Conservation (phyloP, 2,113 vertebrate species). For the Rhynchomys soricoides region DNA sequence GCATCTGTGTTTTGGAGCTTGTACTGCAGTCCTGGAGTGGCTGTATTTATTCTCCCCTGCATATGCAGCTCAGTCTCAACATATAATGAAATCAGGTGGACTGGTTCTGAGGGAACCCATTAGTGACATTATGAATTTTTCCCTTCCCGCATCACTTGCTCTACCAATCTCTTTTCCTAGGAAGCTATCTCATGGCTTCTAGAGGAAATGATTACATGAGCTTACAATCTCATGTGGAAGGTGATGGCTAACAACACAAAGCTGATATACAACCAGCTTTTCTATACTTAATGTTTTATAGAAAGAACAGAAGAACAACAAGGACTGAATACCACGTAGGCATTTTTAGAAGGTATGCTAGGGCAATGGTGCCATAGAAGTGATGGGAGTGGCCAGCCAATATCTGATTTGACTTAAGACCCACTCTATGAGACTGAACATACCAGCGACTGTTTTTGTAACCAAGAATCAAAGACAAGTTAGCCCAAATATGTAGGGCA, state of each 20-base stretch:
- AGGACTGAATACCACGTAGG: background rate
- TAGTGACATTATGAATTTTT: conserved; percentile 43
- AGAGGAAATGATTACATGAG: background rate
- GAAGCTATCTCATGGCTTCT: conserved; percentile 39
- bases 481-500: background rate
- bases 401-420: background rate
- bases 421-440: background rate
- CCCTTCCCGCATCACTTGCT: background rate
- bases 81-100: background rate
- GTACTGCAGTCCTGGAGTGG: accelerated
- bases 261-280: background rate
- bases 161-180: conserved; percentile 40
- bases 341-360: background rate
- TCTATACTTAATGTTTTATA: background rate
- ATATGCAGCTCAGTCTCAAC: background rate
- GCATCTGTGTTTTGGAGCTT: background rate
- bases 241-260: background rate
- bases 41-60: background rate
- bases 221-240: conserved; percentile 26
- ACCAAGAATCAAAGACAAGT: background rate
- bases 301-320: background rate
- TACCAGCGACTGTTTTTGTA: background rate
- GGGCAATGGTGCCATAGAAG: background rate
- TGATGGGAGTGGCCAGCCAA: background rate
- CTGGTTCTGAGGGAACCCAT: background rate